Conservation (phyloP, 35 echinoderm and acorn worm genomes). For the Ptychodera flava region DNA sequence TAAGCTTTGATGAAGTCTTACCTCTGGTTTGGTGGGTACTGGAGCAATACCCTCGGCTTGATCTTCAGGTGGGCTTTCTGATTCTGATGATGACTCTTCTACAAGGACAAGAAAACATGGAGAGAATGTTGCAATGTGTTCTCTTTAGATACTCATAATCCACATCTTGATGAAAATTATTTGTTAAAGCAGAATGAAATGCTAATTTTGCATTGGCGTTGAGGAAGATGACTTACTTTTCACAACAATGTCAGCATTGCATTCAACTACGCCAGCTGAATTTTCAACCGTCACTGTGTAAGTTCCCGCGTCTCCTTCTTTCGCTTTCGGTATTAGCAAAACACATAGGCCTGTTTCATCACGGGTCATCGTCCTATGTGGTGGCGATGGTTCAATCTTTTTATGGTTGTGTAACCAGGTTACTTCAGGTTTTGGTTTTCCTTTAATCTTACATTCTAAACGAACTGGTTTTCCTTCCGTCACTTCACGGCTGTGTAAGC, state of each 20-base stretch:
- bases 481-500: conserved; percentile 53
- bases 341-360: conserved; percentile 48
- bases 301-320: conserved; percentile 82
- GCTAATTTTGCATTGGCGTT: no score
- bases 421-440: conserved; percentile 61
- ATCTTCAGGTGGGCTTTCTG: background rate
- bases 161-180: no score
- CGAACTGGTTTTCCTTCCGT: conserved; percentile 51
- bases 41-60: background rate
- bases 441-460: conserved; percentile 51
- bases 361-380: background rate
- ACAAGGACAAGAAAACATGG: no score
- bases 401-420: background rate
- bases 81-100: background rate
- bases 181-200: no score
- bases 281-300: conserved; percentile 79
- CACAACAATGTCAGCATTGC: conserved; percentile 67
- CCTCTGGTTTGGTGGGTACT: background rate
- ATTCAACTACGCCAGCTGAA: conserved; percentile 53
- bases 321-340: conserved; percentile 72
- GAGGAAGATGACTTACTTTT: conserved; percentile 80
- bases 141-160: no score
- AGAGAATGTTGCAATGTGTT: no score
- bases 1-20: background rate
- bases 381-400: background rate